A percentile compares a stretch with the other conserved stretches of the same genome.
Conservation (phyloP, 2,797 vertebrate species). For the Forpus xanthops region DNA sequence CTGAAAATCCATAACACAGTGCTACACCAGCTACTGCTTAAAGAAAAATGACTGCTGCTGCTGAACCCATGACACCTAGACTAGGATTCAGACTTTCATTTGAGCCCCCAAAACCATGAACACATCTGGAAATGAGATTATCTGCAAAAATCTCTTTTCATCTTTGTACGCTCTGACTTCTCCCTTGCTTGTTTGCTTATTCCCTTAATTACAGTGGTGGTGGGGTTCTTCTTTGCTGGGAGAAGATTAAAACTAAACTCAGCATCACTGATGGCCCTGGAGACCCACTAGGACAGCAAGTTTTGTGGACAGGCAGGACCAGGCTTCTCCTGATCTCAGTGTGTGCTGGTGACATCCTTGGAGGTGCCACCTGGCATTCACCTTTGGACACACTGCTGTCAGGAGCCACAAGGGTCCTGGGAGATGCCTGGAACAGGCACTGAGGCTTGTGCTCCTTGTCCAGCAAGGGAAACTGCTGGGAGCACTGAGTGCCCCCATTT, state of each 20-base stretch:
- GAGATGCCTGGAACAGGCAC: neutral
- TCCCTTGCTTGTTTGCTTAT: neutral
- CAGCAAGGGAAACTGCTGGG: neutral
- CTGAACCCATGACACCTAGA: too few relatives aligned
- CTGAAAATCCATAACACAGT: too few relatives aligned
- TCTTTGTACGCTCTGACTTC: neutral
- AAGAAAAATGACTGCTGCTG: too few relatives aligned
- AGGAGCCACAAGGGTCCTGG: neutral
- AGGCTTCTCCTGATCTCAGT: neutral
- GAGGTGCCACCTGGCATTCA: neutral
- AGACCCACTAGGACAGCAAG: neutral
- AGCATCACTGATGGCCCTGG: neutral
- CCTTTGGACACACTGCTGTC: neutral
- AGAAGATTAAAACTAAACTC: neutral
- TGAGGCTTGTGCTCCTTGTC: neutral
- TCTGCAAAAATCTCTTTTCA: neutral
- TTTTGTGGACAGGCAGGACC: neutral
- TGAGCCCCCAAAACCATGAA: neutral
- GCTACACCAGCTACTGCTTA: too few relatives aligned
- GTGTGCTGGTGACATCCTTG: neutral
- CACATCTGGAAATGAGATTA: neutral
- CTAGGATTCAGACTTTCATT: neutral
- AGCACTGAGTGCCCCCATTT: neutral
- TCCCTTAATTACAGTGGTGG: neutral
- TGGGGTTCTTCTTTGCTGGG: neutral